phyloP scores from a whole-genome alignment of 2,113 vertebrate genomes.

The Dermatemys mawii region DNA sequence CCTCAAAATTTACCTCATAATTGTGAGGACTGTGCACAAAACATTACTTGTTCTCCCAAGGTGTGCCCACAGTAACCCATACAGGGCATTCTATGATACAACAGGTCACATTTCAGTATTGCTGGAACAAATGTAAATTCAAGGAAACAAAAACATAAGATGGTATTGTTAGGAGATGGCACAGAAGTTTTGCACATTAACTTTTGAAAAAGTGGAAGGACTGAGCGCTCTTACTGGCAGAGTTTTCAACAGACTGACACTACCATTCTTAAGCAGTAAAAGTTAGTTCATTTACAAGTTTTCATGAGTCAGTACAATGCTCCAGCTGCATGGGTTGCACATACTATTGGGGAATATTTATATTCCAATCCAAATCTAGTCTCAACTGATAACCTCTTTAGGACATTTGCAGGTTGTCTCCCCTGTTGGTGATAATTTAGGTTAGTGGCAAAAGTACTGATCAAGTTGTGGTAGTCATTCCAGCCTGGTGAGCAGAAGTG shows the following conservation, averaged over 20 bases:
- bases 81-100: background rate
- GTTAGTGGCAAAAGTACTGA: background rate
- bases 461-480: background rate
- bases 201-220: background rate
- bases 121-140: background rate
- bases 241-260: background rate
- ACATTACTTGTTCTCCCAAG: background rate
- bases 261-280: background rate
- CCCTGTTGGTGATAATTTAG: accelerated
- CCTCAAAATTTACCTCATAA: background rate
- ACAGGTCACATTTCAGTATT: background rate
- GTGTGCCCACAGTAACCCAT: background rate
- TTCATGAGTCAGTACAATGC: background rate
- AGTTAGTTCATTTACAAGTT: background rate
- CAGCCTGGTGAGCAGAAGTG: background rate
- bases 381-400: background rate
- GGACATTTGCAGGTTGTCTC: background rate
- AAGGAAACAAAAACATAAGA: background rate
- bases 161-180: background rate
- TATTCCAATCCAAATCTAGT: background rate
- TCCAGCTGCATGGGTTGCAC: background rate
- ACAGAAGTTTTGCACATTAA: background rate
- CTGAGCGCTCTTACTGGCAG: background rate
- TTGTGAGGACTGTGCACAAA: background rate
- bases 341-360: background rate